These are phyloP conservation scores for Andrena flavipes DNA, from an alignment of 2,888 invertebrate species.

Conservation along the genomic window DNA sequence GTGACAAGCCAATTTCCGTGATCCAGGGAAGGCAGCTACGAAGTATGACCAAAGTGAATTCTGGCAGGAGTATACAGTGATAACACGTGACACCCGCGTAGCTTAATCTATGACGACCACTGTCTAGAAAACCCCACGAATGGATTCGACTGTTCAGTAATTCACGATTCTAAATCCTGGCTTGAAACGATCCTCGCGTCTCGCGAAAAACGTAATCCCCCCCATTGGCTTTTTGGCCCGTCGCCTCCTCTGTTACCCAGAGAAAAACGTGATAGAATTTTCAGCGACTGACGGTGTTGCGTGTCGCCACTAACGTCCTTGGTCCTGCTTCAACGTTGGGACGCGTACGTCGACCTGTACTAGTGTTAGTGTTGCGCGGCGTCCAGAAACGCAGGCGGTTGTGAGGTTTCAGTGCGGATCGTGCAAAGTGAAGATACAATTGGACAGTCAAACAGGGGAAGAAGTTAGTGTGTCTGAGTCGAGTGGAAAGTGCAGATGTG, in stretches of 20 bases:
- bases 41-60: conserved; percentile 14
- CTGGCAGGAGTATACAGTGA: not conserved
- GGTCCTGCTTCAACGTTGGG: not conserved
- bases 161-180: conserved; percentile 57
- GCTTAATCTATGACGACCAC: conserved; percentile 32
- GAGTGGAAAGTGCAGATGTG: not conserved
- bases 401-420: not conserved
- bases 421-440: not conserved
- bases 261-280: conserved; percentile 20
- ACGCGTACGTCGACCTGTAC: not conserved
- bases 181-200: conserved; percentile 37
- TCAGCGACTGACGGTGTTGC: conserved; percentile 8
- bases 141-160: conserved; percentile 60
- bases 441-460: not conserved
- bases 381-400: not conserved
- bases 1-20: not conserved
- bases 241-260: conserved; percentile 4
- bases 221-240: conserved; percentile 3
- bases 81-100: conserved; percentile 19
- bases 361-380: not conserved
- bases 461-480: not conserved
- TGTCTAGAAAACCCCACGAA: conserved; percentile 28
- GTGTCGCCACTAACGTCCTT: not conserved
- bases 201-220: conserved; percentile 62
- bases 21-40: not conserved